Conservation (phyloP, 1,140 invertebrate species). For the Hypothenemus hampei region DNA sequence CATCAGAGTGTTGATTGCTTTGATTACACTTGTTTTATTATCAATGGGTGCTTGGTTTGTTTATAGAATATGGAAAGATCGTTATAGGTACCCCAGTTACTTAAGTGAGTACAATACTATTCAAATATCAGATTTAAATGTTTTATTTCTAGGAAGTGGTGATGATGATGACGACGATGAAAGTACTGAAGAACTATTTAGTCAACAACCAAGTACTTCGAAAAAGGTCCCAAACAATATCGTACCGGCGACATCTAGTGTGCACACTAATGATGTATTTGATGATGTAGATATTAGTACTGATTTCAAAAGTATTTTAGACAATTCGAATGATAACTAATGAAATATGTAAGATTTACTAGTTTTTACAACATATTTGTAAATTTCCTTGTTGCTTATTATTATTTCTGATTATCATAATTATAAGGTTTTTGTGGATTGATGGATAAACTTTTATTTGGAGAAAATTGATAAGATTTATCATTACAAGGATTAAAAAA, state of each 20-base stretch:
- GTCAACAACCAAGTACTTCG: constrained; percentile 28
- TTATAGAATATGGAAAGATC: constrained; percentile 28
- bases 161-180: constrained; percentile 32
- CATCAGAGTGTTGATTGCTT: constrained; percentile 19
- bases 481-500: too few species aligned
- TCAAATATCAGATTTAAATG: not conserved
- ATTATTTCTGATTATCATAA: too few species aligned
- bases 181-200: constrained; percentile 32
- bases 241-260: constrained; percentile 1
- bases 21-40: constrained; percentile 23
- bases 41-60: constrained; percentile 22
- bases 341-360: too few species aligned
- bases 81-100: constrained; percentile 26
- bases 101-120: constrained; percentile 19
- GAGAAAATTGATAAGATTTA: too few species aligned
- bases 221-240: constrained; percentile 11
- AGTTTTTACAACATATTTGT: too few species aligned
- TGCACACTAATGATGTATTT: constrained; percentile 11
- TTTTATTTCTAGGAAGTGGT: not conserved
- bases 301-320: constrained; percentile 32
- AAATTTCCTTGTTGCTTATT: too few species aligned
- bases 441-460: too few species aligned
- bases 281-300: constrained; percentile 29
- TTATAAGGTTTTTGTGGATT: too few species aligned
- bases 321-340: constrained; percentile 26